Base-by-base conservation (phyloP, 2,113 vertebrate genomes). In the Sylvilagus bachmani region DNA sequence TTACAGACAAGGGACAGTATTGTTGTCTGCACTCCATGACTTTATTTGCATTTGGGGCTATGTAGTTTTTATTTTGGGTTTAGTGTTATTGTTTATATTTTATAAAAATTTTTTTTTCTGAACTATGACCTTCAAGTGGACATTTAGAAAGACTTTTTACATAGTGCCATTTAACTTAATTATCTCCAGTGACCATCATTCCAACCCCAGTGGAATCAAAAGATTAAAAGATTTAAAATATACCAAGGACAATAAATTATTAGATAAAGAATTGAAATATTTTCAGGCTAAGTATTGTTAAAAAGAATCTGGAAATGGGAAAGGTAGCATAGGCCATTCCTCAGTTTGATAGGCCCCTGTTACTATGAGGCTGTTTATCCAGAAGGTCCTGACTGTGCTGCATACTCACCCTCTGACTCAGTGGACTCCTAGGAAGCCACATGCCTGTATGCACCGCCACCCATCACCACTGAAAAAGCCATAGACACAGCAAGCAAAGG, bases 161-260 rank as follows among this genome's bases (percentile, higher is more conserved):
- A 51, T 49, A 73, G 55, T 88, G 53, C 53, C 49, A 2, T n/a
- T 3, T 73, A 73, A 90, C 81, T 81, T 90, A 66, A 51, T 81
- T 88, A 71, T 24, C 24, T 90, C 8, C 29, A 14, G 9, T 64
- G 21, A 44, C 81, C 74, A 66, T 90, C 33, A 70, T 38, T 31
- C 2, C 1, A 29, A 73, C 1, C 4, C 16, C 13, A 55, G 25
- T 29, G 67, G 67, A 92, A 90, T 87, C 5, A 82, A n/a, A 89
- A n/a, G 21, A 83, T 73, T 62, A 66, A 90, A 90, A 86, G 17
- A 66, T 67, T 83, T 66, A 90, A 92, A 53, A 44, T 70, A 89
- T 21, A 62, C 7, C 27, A 33, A 62, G 8, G 11, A 87, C 25
- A 96, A 21, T 2, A 49, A 44, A 55, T 73, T 80, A 55, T 82